A percentile compares a stretch with the other conserved stretches of the same genome.
Evolutionary conservation across 2,888 invertebrate species (phyloP).

Genomic region (Tridacna crocea): DNA sequence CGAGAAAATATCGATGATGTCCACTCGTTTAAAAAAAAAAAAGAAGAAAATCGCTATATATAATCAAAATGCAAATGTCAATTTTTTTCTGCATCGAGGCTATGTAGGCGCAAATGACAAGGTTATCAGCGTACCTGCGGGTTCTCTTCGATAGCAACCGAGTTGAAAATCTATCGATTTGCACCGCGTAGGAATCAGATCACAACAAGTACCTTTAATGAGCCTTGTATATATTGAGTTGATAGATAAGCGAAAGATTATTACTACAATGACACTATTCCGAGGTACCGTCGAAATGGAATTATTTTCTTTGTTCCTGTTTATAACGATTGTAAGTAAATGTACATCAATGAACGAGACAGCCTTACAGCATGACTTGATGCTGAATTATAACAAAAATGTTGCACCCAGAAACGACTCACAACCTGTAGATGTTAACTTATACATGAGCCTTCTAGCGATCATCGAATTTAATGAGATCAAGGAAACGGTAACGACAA

Average conservation of each 20-base stretch:
- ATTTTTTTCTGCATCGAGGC: too few relatives aligned
- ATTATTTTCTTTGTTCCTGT: not conserved
- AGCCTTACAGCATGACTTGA: not conserved
- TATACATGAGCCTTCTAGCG: slow-evolving; percentile 3
- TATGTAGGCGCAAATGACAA: too few relatives aligned
- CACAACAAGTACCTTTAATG: not conserved
- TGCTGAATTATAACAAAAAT: slow-evolving; percentile 15
- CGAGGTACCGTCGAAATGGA: not conserved
- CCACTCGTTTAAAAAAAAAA: too few relatives aligned
- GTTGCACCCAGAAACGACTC: slow-evolving; percentile 4
- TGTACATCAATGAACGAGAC: not conserved
- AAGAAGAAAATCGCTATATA: too few relatives aligned
- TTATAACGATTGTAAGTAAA: not conserved
- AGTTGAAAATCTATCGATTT: not conserved
- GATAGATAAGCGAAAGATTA: not conserved
- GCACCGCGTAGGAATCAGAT: not conserved
- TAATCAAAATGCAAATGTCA: too few relatives aligned
- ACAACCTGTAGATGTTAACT: not conserved
- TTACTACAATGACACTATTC: not conserved
- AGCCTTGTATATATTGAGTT: not conserved
- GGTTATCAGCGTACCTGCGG: too few relatives aligned
- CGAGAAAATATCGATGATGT: too few relatives aligned
- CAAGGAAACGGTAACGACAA: not conserved
- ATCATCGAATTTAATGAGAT: slow-evolving; percentile 19
- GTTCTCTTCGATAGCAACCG: too few relatives aligned